Percentiles rank a stretch among this genome's conserved stretches.
phyloP scores from a whole-genome alignment of 2,888 invertebrate genomes.

The Lamellibrachia satsuma region DNA sequence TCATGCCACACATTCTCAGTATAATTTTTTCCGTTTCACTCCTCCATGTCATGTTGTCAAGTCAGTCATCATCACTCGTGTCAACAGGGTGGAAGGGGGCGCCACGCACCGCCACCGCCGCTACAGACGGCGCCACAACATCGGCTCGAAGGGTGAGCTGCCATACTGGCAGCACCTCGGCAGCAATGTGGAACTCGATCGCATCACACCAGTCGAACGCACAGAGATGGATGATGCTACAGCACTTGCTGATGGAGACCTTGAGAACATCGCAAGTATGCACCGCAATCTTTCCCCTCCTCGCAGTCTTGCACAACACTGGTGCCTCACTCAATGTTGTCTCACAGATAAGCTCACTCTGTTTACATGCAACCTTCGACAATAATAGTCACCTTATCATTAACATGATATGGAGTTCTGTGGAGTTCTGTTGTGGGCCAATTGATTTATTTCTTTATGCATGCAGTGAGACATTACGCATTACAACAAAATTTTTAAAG shows the following conservation, averaged over 20 bases:
- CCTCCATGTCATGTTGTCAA: neutral
- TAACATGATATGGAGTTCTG: neutral
- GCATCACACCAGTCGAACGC: neutral
- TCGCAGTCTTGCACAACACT: neutral
- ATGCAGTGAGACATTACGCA: neutral
- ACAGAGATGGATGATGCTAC: neutral
- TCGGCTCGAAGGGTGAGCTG: neutral
- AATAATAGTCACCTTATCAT: neutral
- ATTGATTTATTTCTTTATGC: neutral
- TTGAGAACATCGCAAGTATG: conserved; percentile 21
- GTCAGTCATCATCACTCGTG: neutral
- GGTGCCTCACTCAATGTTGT: neutral
- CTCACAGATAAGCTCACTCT: neutral
- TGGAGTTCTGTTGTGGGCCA: neutral
- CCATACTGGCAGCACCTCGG: neutral
- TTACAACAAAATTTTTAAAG: neutral
- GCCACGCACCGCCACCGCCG: neutral
- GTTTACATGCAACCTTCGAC: neutral
- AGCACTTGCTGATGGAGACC: conserved; percentile 8
- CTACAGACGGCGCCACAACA: neutral
- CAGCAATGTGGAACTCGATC: neutral
- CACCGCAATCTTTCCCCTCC: neutral
- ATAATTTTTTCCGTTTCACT: neutral
- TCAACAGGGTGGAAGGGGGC: neutral
- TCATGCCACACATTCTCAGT: neutral